Percentiles rank a stretch among this genome's conserved stretches.
These are phyloP conservation scores for Drosophila pachea DNA, from an alignment of 1,140 invertebrate species.

Conservation along the genomic window DNA sequence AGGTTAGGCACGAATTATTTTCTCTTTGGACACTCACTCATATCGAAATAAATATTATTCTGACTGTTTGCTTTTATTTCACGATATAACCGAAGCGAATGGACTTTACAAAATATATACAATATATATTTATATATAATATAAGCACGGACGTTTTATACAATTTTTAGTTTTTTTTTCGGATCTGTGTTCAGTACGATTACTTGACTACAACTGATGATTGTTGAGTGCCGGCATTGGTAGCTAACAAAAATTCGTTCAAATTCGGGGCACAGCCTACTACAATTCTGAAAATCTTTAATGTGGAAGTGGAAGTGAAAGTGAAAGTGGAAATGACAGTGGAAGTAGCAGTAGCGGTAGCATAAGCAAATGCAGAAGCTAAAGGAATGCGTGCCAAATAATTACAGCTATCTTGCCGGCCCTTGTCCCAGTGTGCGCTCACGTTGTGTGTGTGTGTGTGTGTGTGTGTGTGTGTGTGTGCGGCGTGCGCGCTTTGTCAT, in stretches of 20 bases:
- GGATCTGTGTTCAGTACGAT: conserved; percentile 6
- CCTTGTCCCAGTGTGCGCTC: conserved; percentile 9
- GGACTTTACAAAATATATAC: conserved; percentile 3
- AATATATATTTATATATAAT: background rate
- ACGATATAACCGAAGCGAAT: background rate
- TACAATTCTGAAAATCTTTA: background rate
- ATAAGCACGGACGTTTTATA: background rate
- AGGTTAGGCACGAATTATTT: too few relatives aligned
- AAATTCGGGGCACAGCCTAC: background rate
- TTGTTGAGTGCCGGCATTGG: background rate
- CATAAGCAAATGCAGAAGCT: background rate
- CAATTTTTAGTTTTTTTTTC: background rate
- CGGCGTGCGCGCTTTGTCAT: conserved; percentile 8
- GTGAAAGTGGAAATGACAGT: too few relatives aligned
- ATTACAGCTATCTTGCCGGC: background rate
- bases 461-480: conserved; percentile 8
- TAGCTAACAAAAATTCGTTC: background rate
- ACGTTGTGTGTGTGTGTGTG: conserved; percentile 9
- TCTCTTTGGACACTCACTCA: too few relatives aligned
- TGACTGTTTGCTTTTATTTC: too few relatives aligned
- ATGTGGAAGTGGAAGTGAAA: too few relatives aligned
- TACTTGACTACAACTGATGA: conserved; percentile 1
- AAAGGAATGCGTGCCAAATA: background rate
- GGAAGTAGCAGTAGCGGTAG: too few relatives aligned
- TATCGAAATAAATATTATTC: too few relatives aligned